Percentiles rank a stretch among this genome's conserved stretches.
phyloP scores from a whole-genome alignment of 2,888 invertebrate species.

The Drosophila longiperda region DNA sequence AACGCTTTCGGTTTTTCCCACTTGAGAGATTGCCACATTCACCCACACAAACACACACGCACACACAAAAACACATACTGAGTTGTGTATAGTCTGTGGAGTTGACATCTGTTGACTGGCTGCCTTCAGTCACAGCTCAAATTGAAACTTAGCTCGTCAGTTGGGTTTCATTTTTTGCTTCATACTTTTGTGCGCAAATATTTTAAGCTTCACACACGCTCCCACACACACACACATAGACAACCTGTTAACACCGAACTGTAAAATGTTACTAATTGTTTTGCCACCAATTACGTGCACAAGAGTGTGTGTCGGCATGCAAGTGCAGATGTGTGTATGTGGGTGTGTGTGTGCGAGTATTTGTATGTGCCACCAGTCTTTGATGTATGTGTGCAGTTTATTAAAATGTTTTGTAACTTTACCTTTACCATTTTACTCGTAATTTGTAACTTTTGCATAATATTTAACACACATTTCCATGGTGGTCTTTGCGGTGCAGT shows the following conservation, averaged over 20 bases:
- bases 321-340: constrained; percentile 16
- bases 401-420: constrained; percentile 67
- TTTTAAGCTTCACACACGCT: constrained; percentile 39
- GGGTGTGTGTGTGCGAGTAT: constrained; percentile 6
- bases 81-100: constrained; percentile 14
- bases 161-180: constrained; percentile 48
- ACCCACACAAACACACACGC: background rate
- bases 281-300: constrained; percentile 75
- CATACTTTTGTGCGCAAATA: constrained; percentile 55
- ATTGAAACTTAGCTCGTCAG: constrained; percentile 63
- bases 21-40: constrained; percentile 31
- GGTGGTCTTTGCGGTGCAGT: constrained; percentile 23
- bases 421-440: constrained; percentile 35
- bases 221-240: constrained; percentile 3
- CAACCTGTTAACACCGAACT: constrained; percentile 39
- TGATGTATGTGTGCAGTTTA: constrained; percentile 69
- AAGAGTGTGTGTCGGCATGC: constrained; percentile 47
- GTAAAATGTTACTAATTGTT: constrained; percentile 77
- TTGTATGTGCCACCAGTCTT: constrained; percentile 32
- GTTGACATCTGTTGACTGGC: constrained; percentile 56
- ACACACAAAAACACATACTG: background rate
- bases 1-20: constrained; percentile 45
- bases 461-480: constrained; percentile 46
- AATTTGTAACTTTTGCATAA: constrained; percentile 55
- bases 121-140: constrained; percentile 12